Evolutionary conservation across 2,888 invertebrate genomes (phyloP), one percentile per base, ranked within the genome.

Genomic region (Sericinus montela): DNA sequence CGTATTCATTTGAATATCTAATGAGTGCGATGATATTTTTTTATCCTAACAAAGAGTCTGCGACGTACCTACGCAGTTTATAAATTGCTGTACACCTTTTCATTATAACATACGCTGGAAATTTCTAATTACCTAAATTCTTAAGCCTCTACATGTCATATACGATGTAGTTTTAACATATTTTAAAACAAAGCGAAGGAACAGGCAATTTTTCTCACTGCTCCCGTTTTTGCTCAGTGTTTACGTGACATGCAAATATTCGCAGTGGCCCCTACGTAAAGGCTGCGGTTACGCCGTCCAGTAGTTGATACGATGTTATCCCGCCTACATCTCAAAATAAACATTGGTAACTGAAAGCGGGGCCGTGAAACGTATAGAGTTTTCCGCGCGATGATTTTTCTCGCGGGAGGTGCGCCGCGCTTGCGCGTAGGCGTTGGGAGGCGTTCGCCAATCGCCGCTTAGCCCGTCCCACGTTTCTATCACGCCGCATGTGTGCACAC

Each of bases 391-490:
- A 55, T 75, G 80, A 82, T 82, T 86, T 83, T 83, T 83, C 83
- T 79, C 70, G 69, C 63, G 67, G 62, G 65, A 60, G 59, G 75
- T 66, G 71, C 65, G 56, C 46, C 52, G 69, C 66, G 71, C 69
- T 82, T 86, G 88, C 87, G 85, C 83, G 84, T 75, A 81, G 90
- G 82, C 88, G 89, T 80, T 82, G 86, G 90, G 84, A 88, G 89
- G 89, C 82, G 85, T 76, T 80, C 85, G 88, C 89, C 89, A 89
- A 88, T 83, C 74, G 72, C 60, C 66, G 69, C 70, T 72, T 67
- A 62, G 79, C 81, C 88, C 84, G 85, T 83, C 80, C 86, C 77
- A 68, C 75, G 69, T 67, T 69, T 60, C 64, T 61, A 59, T 58
- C 69, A 69, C 72, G 72, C 70, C 69, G 66, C 61, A 63, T 19